These are phyloP conservation scores for Microtus ochrogaster DNA, from an alignment of 2,113 vertebrate species.

Conservation along the genomic window DNA sequence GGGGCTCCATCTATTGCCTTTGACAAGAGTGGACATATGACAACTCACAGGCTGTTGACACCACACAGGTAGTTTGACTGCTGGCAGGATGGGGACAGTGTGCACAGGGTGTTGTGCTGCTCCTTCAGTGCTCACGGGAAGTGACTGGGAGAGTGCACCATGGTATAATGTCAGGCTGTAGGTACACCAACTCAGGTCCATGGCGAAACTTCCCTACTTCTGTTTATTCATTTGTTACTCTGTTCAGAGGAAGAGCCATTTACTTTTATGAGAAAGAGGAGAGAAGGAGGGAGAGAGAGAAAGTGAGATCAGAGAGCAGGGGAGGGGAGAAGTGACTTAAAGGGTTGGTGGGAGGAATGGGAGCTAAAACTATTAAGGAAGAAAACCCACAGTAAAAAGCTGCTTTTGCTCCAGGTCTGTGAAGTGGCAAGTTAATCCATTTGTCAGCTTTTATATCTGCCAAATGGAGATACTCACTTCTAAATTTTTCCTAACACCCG, in stretches of 20 bases:
- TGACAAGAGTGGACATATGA: not conserved
- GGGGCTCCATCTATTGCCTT: not conserved
- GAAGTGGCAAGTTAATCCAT: not conserved
- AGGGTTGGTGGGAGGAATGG: not conserved
- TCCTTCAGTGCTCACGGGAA: not conserved
- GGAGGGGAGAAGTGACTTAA: not conserved
- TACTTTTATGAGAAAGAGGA: not conserved
- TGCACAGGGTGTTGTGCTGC: not conserved
- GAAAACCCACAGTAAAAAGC: not conserved
- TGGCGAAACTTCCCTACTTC: not conserved
- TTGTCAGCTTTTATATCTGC: constrained; percentile 24
- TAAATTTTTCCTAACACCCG: not conserved
- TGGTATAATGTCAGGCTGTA: not conserved
- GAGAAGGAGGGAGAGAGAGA: not conserved
- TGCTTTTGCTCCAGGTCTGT: not conserved
- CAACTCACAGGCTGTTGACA: not conserved
- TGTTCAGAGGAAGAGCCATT: not conserved
- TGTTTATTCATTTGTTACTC: not conserved
- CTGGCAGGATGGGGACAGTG: too few species aligned
- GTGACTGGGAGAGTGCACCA: rapidly evolving
- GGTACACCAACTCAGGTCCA: not conserved
- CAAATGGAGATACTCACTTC: constrained; percentile 31
- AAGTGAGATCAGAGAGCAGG: not conserved
- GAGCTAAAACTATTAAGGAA: not conserved
- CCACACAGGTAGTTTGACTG: not conserved